Conservation (phyloP, 2,113 vertebrate species). For the Spheniscus mendiculus region DNA sequence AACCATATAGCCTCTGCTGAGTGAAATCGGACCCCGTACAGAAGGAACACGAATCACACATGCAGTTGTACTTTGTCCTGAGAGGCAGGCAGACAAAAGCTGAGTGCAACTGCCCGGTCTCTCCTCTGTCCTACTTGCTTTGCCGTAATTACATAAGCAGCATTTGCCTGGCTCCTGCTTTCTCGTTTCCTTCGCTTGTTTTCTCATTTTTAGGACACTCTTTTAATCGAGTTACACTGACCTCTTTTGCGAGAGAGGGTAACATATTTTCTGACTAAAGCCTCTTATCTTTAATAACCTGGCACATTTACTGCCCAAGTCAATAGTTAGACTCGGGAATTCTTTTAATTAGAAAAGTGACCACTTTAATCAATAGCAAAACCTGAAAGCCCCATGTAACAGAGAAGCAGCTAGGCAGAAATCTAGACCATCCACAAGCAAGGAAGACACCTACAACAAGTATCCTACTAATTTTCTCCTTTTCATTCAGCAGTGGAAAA, state of each 20-base stretch:
- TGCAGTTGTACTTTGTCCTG: neutral
- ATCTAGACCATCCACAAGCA: neutral
- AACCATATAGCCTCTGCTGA: neutral
- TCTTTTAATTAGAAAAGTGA: constrained; percentile 38
- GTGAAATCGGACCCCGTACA: accelerated
- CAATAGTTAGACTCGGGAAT: constrained; percentile 12
- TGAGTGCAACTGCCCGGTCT: accelerated
- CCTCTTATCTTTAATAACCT: constrained; percentile 31
- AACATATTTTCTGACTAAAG: constrained; percentile 36
- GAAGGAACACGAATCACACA: neutral
- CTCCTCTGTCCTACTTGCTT: constrained; percentile 41
- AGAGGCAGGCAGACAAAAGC: neutral
- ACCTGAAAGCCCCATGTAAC: neutral
- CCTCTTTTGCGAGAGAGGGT: constrained; percentile 28
- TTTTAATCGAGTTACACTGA: constrained; percentile 57
- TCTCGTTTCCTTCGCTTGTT: neutral
- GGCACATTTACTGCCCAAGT: neutral
- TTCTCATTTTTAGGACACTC: constrained; percentile 49
- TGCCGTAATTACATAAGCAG: constrained; percentile 29
- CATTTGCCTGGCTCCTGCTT: constrained; percentile 22
- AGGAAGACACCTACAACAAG: neutral
- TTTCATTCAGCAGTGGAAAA: constrained; percentile 40
- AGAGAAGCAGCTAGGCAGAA: neutral
- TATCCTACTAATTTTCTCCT: neutral
- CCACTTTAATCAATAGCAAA: neutral